phyloP scores from a whole-genome alignment of 92 coral and sea anemone species.

The Heliopora coerulea region DNA sequence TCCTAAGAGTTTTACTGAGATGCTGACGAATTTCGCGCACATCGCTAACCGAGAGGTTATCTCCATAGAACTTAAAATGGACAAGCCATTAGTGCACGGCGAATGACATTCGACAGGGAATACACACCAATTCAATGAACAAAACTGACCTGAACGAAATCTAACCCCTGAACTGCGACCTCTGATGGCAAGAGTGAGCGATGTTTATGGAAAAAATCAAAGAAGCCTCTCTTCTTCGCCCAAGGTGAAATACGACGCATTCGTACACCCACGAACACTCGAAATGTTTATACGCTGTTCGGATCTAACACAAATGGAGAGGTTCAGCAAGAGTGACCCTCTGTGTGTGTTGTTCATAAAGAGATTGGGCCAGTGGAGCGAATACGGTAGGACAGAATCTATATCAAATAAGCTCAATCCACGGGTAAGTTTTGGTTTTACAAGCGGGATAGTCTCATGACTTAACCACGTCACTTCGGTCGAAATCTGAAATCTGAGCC shows the following conservation, averaged over 20 bases:
- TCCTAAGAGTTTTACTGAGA: too few relatives aligned
- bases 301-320: conserved; percentile 78
- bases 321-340: conserved; percentile 85
- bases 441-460: too few relatives aligned
- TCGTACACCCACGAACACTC: conserved; percentile 62
- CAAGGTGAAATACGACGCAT: conserved; percentile 50
- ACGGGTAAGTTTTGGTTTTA: conserved; percentile 63
- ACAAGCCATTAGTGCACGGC: too few relatives aligned
- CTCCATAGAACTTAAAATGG: too few relatives aligned
- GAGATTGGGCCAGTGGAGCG: conserved; percentile 89
- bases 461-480: too few relatives aligned
- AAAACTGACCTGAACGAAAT: too few relatives aligned
- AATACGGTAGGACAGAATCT: conserved; percentile 88
- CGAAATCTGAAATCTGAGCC: too few relatives aligned
- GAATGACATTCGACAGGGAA: too few relatives aligned
- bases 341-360: conserved; percentile 80
- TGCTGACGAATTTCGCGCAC: too few relatives aligned
- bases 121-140: too few relatives aligned
- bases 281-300: conserved; percentile 75
- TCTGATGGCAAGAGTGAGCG: conserved; percentile 31
- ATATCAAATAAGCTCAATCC: conserved; percentile 83
- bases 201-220: not conserved
- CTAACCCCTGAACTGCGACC: too few relatives aligned
- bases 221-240: not conserved
- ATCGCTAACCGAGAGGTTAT: too few relatives aligned